Evolutionary conservation across 2,797 vertebrate genomes (phyloP).

Genomic region (Botia kubotai): DNA sequence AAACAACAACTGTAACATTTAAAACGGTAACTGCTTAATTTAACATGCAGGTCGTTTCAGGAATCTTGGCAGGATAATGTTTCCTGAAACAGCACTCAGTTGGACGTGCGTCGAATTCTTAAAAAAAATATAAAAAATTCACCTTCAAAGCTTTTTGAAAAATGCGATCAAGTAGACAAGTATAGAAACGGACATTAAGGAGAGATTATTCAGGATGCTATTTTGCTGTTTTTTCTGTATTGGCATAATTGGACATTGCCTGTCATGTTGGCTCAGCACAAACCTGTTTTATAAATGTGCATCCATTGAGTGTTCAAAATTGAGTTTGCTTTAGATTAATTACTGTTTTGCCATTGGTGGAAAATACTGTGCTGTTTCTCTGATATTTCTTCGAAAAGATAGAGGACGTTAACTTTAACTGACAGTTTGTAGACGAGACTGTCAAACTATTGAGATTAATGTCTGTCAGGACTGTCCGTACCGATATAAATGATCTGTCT

Average conservation of each 20-base stretch:
- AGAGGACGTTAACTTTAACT: slow-evolving; percentile 31
- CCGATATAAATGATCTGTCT: slow-evolving; percentile 10
- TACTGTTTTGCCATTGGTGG: background rate
- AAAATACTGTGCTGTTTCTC: background rate
- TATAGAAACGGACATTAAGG: background rate
- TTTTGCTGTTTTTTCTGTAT: background rate
- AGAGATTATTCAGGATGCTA: background rate
- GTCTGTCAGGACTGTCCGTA: background rate
- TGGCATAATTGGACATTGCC: background rate
- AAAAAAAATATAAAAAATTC: background rate
- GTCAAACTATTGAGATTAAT: slow-evolving; percentile 35
- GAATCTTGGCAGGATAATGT: slow-evolving; percentile 10
- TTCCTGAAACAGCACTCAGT: slow-evolving; percentile 7
- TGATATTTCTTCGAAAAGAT: background rate
- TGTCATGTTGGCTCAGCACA: background rate
- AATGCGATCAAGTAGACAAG: background rate
- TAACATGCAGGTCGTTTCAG: slow-evolving; percentile 28
- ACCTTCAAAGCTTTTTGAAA: background rate
- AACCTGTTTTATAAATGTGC: too few relatives aligned
- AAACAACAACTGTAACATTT: background rate
- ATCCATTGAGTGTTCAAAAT: background rate
- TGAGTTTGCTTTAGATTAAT: background rate
- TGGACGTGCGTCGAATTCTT: background rate
- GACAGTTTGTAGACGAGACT: slow-evolving; percentile 34
- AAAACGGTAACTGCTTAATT: slow-evolving; percentile 26